A percentile compares a stretch with the other conserved stretches of the same genome.
Evolutionary conservation across 2,888 invertebrate species (phyloP).

Genomic region (Abscondita cerata): DNA sequence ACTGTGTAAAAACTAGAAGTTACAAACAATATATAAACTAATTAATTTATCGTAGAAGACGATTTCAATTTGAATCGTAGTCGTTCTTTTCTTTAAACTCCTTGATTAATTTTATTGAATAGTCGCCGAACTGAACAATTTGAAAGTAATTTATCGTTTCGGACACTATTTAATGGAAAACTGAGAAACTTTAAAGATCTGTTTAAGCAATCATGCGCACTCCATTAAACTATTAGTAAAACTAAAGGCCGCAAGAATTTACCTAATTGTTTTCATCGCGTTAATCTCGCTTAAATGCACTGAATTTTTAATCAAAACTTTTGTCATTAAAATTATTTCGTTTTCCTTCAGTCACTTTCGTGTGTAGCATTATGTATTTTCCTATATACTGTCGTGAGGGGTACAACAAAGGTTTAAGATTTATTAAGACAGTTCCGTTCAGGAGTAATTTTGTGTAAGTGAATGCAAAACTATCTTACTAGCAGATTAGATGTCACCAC

Average conservation of each 20-base stretch:
- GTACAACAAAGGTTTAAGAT: slow-evolving; percentile 35
- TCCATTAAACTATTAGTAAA: slow-evolving; percentile 32
- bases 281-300: slow-evolving; percentile 7
- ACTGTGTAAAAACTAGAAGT: too few relatives aligned
- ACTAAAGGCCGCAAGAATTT: slow-evolving; percentile 28
- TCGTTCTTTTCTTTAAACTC: slow-evolving; percentile 21
- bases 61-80: too few relatives aligned
- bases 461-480: slow-evolving; percentile 34
- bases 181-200: slow-evolving; percentile 32
- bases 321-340: too few relatives aligned
- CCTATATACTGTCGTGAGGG: neutral
- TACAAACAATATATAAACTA: too few relatives aligned
- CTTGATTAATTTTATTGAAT: slow-evolving; percentile 42
- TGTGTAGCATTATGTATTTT: neutral
- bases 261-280: slow-evolving; percentile 12
- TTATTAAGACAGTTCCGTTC: slow-evolving; percentile 41
- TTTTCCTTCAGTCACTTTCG: too few relatives aligned
- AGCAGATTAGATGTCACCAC: slow-evolving; percentile 32
- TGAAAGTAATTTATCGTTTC: slow-evolving; percentile 42
- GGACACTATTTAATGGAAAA: slow-evolving; percentile 40
- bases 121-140: slow-evolving; percentile 41
- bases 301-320: neutral
- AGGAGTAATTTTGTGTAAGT: slow-evolving; percentile 25
- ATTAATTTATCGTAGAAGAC: too few relatives aligned
- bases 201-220: slow-evolving; percentile 36